Evolutionary conservation across 2,113 vertebrate genomes (phyloP).

Genomic region (Ammospiza caudacuta): DNA sequence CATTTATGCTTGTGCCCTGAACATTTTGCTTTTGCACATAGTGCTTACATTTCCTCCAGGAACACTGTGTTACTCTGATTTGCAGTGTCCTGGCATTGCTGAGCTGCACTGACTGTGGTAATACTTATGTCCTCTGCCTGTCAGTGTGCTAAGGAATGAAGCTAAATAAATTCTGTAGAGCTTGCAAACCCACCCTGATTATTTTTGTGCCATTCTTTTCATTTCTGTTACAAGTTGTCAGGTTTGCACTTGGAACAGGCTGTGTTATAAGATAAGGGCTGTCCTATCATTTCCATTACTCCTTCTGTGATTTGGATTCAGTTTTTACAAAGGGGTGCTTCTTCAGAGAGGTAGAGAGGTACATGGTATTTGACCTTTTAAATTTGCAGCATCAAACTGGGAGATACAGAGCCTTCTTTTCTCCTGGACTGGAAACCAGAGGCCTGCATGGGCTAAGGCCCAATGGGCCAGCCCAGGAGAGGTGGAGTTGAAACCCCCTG

Average conservation of each 20-base stretch:
- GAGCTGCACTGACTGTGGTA: neutral
- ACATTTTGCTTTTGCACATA: neutral
- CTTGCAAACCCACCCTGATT: neutral
- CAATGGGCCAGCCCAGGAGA: neutral
- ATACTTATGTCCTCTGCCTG: neutral
- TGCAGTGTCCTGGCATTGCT: neutral
- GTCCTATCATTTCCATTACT: neutral
- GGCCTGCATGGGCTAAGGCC: neutral
- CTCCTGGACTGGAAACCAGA: neutral
- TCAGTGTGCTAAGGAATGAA: neutral
- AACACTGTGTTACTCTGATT: neutral
- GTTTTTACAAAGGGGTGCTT: neutral
- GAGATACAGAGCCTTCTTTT: neutral
- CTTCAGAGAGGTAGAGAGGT: neutral
- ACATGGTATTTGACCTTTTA: neutral
- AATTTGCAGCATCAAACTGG: neutral
- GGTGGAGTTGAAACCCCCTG: neutral
- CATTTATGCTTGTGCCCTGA: neutral
- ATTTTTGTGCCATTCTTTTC: neutral
- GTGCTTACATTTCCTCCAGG: neutral
- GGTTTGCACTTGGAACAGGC: neutral
- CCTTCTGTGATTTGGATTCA: neutral
- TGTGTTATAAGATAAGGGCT: neutral
- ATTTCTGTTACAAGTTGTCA: neutral
- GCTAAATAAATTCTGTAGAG: neutral